Base-by-base conservation (phyloP, 2,888 invertebrate genomes). In the Caenorhabditis sp. region DNA sequence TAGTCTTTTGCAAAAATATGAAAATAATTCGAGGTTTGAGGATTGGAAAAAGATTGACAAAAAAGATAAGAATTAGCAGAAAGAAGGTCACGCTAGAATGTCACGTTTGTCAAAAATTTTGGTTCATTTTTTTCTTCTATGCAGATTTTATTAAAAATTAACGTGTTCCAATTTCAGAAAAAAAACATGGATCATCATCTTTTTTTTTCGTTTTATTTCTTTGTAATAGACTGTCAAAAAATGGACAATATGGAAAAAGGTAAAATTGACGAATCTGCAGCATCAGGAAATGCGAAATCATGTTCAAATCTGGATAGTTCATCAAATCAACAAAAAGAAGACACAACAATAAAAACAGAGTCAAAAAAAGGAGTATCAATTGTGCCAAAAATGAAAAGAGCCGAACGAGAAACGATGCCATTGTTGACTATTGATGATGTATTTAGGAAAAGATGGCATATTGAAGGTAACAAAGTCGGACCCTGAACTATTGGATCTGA, bases 391-490 rank as follows among this genome's bases (percentile, higher is more conserved):
- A 43, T 60, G 20, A 43, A 31, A 25, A 20, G 14, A 49, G 8
- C n/a, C 17, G 60, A 60, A 38, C 2, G 20, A 0, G 67, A 68
- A 8, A 38, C 69, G 20, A 20, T 31, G 17, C 63, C 74, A 2
- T 27, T 81, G 43, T 25, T 80, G 14, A 54, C 56, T 7, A 68
- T 80, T 17, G 80, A 77, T 27, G 81, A 79, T 17, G 62, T 57
- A 25, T 68, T 79, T 27, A 61, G 70, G 26, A 68, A 77, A 31
- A 23, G 79, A 23, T 79, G 79, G 79, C 72, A 75, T 17, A 63
- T 79, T 12, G 67, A 79, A 50, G 78, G 76, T 25, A 59, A n/a
- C n/a, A n/a, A 56, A 36, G 17, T 4, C n/a, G n/a, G n/a, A 36
- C 7, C 5, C 25, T 4, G 27, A 27, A 58, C 7, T 7, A 21